Base-by-base conservation (phyloP, 1,140 invertebrate species). In the Drosophila truncata region DNA sequence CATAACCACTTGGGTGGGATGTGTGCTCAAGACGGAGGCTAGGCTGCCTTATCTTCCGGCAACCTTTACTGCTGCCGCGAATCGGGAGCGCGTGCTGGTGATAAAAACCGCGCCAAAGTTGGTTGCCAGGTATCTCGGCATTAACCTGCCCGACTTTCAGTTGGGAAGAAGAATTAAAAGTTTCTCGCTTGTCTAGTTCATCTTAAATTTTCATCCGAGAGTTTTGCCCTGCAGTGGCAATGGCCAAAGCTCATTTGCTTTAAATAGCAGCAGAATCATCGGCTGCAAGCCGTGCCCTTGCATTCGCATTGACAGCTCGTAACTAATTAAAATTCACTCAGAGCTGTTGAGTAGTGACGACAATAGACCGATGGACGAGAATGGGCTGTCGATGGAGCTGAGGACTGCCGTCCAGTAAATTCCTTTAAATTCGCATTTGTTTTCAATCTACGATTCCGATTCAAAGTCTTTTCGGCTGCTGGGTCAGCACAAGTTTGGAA, bases 121-220 rank as follows among this genome's bases (percentile, higher is more conserved):
- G 6, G 62, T 23, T 71, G 14, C 39, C 63, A 31, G 66, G 44
- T 33, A 75, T 61, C 75, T 65, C 46, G 20, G 23, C 54, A 83
- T 83, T 58, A 63, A 27, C 50, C 49, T 41, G 29, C 35, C n/a
- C 46, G 27, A 42, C 77, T 50, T 59, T 50, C 60, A 66, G 65
- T 73, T 74, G 25, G 18, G 20, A 39, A 65, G 31, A 71, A 50
- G 66, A 80, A 80, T 80, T 84, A 84, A 84, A 84, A 84, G 61
- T 83, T 82, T 82, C 25, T 5, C 20, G 25, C 74, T 70, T 16
- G 29, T 42, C 63, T 37, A 42, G 16, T 33, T 50, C 55, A 35
- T 44, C 63, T 65, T 37, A 46, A 31, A 62, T 55, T 78, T 20
- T 59, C 42, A 46, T 62, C 80, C 49, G 63, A 4, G 3, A 13